Evolutionary conservation across 2,797 vertebrate genomes (phyloP), one percentile per base, ranked within the genome.

Genomic region (Miichthys miiuy): DNA sequence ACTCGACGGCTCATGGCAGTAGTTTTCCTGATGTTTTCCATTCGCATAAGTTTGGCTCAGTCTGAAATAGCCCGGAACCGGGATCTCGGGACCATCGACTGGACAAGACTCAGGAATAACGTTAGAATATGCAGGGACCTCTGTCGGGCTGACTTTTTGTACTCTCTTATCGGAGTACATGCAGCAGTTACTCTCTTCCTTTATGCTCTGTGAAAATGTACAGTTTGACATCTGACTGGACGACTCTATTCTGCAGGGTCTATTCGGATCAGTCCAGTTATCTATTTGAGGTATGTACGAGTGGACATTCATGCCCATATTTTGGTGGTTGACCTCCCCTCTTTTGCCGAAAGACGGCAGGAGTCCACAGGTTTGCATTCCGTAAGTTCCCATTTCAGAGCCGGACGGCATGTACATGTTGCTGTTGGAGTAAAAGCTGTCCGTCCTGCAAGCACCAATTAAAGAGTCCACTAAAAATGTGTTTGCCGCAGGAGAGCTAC

Each of bases 281-380:
- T 99, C 98, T 96, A 98, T 95, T 91, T 97, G 98, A 97, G 98
- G 97, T 96, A 99, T 97, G 96, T 99, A 99, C 84, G 98, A 96
- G 96, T 98, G 98, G 90, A 98, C 97, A 92, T 96, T 98, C 97
- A 98, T 97, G 96, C 96, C 97, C 96, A 98, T 96, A 92, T 97
- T 98, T 97, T 97, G 98, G 95, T 98, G 97, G 96, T 94, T 97
- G 94, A 97, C 95, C 95, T 99, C 98, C 87, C 94, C 95, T 95
- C 98, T 96, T 96, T 99, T 99, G 94, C 97, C 97, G 94, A 99
- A 97, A 95, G 98, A 97, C 96, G 97, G 97, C 94, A 99, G 95
- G 87, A 99, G 97, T 98, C 97, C 98, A 98, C 98, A 99, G 96
- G 98, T 98, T 97, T 99, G 98, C 97, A 99, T 98, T 96, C 98